These are phyloP conservation scores for Limonius californicus DNA, from an alignment of 1,140 invertebrate genomes.

Conservation along the genomic window DNA sequence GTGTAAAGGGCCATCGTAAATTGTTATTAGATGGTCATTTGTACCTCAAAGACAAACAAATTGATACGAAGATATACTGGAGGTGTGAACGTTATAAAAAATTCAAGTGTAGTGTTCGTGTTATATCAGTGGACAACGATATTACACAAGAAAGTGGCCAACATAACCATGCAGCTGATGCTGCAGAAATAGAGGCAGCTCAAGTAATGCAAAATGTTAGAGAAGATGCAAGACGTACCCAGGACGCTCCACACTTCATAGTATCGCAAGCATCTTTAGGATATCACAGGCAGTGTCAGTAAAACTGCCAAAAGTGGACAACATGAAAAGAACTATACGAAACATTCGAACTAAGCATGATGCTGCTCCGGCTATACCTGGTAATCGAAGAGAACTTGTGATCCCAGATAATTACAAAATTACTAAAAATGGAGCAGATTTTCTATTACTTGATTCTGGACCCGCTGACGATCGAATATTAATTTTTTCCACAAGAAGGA, in stretches of 20 bases:
- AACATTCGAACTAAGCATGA: background rate
- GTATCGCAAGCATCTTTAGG: background rate
- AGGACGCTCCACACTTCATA: background rate
- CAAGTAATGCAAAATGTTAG: background rate
- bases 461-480: background rate
- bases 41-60: no score
- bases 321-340: background rate
- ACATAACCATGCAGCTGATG: background rate
- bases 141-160: background rate
- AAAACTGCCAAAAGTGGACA: background rate
- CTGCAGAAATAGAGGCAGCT: background rate
- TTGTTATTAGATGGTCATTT: slow-evolving; percentile 2
- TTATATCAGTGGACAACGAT: background rate
- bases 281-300: background rate
- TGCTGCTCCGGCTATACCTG: background rate
- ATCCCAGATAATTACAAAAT: no score
- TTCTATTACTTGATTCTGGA: no score
- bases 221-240: background rate
- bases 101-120: background rate
- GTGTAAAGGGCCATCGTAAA: background rate
- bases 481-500: background rate
- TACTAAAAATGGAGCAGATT: no score
- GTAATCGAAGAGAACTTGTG: background rate
- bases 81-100: background rate
- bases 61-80: slow-evolving; percentile 2